Percentiles rank a stretch among this genome's conserved stretches.
Evolutionary conservation across 2,797 vertebrate species (phyloP).

Genomic region (Catamblyrhynchus diadema): DNA sequence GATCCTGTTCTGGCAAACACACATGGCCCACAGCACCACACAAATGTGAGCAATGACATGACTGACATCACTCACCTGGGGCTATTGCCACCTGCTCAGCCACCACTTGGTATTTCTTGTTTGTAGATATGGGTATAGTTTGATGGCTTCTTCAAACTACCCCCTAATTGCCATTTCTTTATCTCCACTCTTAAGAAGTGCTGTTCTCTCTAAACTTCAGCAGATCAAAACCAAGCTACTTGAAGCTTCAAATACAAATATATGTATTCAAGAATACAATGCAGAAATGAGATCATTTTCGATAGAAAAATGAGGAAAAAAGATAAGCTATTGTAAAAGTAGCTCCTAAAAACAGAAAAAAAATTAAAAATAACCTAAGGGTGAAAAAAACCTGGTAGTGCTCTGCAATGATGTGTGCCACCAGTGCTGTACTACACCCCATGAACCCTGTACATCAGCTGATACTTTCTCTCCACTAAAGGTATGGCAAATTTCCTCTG

Average conservation of each 20-base stretch:
- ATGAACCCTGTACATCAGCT: neutral
- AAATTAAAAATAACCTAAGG: rapidly evolving
- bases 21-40: rapidly evolving
- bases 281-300: neutral
- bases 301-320: rapidly evolving
- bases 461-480: neutral
- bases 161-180: neutral
- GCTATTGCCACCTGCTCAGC: neutral
- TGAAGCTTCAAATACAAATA: neutral
- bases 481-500: neutral
- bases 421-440: neutral
- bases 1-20: neutral
- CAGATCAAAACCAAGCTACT: neutral
- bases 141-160: neutral
- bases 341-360: neutral
- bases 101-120: neutral
- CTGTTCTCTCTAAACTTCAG: neutral
- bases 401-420: neutral
- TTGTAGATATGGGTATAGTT: neutral
- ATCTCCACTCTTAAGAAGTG: neutral
- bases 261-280: neutral
- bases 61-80: neutral
- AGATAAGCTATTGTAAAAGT: neutral
- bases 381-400: neutral
- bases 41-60: rapidly evolving